Conservation (phyloP, 2,797 vertebrate species). For the Chromis chromis region DNA sequence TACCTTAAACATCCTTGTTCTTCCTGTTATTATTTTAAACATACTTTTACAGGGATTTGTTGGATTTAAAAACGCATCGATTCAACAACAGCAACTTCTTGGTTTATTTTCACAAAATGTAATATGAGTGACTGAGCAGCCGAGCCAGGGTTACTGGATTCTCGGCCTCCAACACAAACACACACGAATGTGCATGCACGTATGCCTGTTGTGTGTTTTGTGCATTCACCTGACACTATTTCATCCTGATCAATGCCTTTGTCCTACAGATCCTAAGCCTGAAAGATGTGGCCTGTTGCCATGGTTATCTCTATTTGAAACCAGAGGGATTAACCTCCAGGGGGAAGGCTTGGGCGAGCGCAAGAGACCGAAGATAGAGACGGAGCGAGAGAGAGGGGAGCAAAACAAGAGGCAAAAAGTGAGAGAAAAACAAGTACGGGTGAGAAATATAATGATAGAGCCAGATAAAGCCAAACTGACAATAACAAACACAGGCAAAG, state of each 20-base stretch:
- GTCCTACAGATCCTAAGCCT: slow-evolving; percentile 72
- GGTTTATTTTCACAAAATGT: slow-evolving; percentile 43
- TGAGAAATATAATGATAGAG: slow-evolving; percentile 23
- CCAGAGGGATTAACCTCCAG: slow-evolving; percentile 81
- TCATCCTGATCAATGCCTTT: slow-evolving; percentile 83
- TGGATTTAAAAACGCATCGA: slow-evolving; percentile 39
- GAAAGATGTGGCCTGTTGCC: slow-evolving; percentile 82
- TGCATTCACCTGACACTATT: slow-evolving; percentile 72
- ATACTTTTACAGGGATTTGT: slow-evolving; percentile 32
- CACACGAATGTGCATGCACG: slow-evolving; percentile 19
- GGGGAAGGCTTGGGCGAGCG: slow-evolving; percentile 62
- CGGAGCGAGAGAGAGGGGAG: slow-evolving; percentile 14
- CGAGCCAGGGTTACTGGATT: slow-evolving; percentile 19
- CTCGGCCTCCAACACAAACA: slow-evolving; percentile 18
- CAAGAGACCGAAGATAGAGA: slow-evolving; percentile 32
- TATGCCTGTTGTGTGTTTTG: slow-evolving; percentile 59
- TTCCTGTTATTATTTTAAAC: slow-evolving; percentile 10
- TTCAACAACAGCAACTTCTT: slow-evolving; percentile 31
- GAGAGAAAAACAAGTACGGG: slow-evolving; percentile 33
- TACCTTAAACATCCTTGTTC: background rate
- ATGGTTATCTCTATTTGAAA: slow-evolving; percentile 86
- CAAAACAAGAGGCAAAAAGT: slow-evolving; percentile 44
- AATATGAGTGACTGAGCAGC: slow-evolving; percentile 42
- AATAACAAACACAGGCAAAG: background rate
- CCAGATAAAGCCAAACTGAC: background rate